A percentile compares a stretch with the other conserved stretches of the same genome.
Evolutionary conservation across 1,140 invertebrate genomes (phyloP).

Genomic region (Probaryconus sp.): DNA sequence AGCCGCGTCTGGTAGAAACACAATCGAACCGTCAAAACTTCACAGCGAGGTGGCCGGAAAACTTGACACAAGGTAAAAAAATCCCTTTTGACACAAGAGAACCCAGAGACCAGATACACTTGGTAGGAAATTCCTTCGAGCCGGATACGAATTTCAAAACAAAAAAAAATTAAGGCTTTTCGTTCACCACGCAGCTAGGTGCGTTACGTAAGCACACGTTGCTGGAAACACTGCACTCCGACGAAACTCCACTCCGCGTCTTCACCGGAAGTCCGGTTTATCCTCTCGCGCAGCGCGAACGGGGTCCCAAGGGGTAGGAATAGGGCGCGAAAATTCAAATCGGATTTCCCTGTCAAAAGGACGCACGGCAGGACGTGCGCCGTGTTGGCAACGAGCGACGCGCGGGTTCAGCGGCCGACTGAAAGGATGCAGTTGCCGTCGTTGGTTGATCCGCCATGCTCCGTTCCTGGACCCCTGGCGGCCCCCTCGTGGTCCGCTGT

Average conservation of each 20-base stretch:
- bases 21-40: too few relatives aligned
- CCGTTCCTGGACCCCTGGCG: conserved; percentile 71
- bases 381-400: conserved; percentile 66
- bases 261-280: conserved; percentile 2
- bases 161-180: conserved; percentile 9
- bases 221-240: conserved; percentile 33
- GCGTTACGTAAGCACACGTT: conserved; percentile 47
- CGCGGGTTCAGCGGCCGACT: conserved; percentile 79
- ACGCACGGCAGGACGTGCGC: conserved; percentile 20
- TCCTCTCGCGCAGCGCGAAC: not conserved
- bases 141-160: not conserved
- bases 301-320: not conserved
- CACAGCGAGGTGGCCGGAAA: too few relatives aligned
- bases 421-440: conserved; percentile 76
- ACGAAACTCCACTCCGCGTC: conserved; percentile 5
- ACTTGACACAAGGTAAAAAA: too few relatives aligned
- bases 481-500: conserved; percentile 66
- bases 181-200: conserved; percentile 19
- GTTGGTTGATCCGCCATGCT: conserved; percentile 72
- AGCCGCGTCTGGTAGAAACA: too few relatives aligned
- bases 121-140: too few relatives aligned
- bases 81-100: too few relatives aligned
- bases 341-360: conserved; percentile 21
- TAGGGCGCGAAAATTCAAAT: conserved; percentile 22
- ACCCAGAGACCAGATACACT: too few relatives aligned